Conservation (phyloP, 2,888 invertebrate species). For the Leptopilina drosophilae region DNA sequence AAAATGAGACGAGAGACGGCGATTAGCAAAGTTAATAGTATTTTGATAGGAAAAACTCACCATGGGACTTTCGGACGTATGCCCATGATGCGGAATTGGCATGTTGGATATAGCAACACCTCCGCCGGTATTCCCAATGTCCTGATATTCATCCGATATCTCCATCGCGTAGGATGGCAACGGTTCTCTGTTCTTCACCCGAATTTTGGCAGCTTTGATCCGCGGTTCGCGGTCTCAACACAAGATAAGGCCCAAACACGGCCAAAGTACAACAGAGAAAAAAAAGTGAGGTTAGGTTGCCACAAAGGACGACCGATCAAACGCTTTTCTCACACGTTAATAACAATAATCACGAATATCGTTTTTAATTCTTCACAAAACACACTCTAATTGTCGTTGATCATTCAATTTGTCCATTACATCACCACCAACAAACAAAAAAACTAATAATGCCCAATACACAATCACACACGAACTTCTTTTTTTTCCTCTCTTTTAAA, state of each 20-base stretch:
- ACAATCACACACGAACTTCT: not conserved
- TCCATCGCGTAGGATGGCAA: constrained; percentile 92
- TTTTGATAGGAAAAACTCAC: constrained; percentile 78
- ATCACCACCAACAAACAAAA: too few species aligned
- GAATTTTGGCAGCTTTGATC: constrained; percentile 84
- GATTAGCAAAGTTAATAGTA: too few species aligned
- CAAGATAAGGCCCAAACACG: constrained; percentile 33
- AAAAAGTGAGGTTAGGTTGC: constrained; percentile 24
- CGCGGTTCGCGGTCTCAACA: constrained; percentile 55
- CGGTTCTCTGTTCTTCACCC: constrained; percentile 92
- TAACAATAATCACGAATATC: not conserved
- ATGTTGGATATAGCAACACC: constrained; percentile 69
- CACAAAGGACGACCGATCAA: constrained; percentile 27
- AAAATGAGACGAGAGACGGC: too few species aligned
- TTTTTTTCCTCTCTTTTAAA: too few species aligned
- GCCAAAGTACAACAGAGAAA: not conserved
- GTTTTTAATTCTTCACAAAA: not conserved
- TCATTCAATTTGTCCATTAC: too few species aligned
- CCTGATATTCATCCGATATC: constrained; percentile 77
- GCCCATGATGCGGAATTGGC: constrained; percentile 79
- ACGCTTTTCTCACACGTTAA: not conserved
- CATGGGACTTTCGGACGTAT: constrained; percentile 85
- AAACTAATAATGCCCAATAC: too few species aligned
- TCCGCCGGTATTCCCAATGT: constrained; percentile 72
- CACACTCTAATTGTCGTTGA: constrained; percentile 3